These are phyloP conservation scores for Halcyon leucocephala DNA, from an alignment of 2,797 vertebrate species.

Conservation along the genomic window DNA sequence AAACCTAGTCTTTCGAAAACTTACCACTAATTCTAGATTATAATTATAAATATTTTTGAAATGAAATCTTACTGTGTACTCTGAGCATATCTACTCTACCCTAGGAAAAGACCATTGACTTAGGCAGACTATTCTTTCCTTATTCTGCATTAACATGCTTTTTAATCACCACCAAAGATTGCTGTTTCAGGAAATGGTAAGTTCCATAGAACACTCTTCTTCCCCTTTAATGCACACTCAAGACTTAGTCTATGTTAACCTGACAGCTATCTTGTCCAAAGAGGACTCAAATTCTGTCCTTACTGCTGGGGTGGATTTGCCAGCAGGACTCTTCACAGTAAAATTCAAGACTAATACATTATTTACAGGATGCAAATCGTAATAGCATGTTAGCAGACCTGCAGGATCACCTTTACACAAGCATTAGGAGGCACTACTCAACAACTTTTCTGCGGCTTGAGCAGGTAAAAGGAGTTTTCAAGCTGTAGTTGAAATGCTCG, in stretches of 20 bases:
- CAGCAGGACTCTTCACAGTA: neutral
- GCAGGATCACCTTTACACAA: neutral
- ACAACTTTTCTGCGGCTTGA: conserved; percentile 20
- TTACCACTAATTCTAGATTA: neutral
- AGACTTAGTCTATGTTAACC: neutral
- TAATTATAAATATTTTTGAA: neutral
- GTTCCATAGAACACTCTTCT: neutral
- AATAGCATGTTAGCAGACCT: neutral
- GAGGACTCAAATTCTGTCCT: neutral
- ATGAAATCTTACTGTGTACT: neutral
- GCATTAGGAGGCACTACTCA: conserved; percentile 67
- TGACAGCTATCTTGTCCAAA: neutral
- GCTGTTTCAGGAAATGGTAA: neutral
- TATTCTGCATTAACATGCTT: accelerated
- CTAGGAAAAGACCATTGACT: neutral
- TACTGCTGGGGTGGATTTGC: neutral
- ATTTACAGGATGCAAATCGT: neutral
- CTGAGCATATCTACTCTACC: neutral
- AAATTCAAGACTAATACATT: neutral
- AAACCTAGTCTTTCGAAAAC: neutral
- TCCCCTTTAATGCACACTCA: neutral
- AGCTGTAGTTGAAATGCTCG: neutral
- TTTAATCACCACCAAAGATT: neutral
- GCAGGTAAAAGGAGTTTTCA: neutral
- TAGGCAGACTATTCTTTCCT: neutral